Evolutionary conservation across 2,888 invertebrate genomes (phyloP), one percentile per base, ranked within the genome.

Genomic region (Drosophila fungiperda): DNA sequence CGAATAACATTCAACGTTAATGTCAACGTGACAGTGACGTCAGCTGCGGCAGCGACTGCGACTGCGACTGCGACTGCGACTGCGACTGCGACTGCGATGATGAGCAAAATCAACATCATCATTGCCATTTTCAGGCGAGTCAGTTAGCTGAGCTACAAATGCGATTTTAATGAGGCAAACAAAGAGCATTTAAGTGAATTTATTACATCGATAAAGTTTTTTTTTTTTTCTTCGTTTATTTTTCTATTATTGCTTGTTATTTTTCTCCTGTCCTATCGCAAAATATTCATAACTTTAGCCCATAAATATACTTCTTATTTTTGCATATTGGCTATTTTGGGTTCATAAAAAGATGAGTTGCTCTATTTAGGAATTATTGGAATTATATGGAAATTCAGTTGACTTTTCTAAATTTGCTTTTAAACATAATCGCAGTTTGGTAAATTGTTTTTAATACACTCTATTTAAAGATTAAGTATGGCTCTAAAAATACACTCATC

Each of bases 141-240:
- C 78, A 63, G 73, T 73, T 72, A 77, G 70, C 66, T 66, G 60
- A 55, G 61, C 63, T 73, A 72, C 90, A 86, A 86, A 87, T 87
- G 86, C 77, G 86, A 83, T 87, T 87, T 87, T 87, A 87, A 87
- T 87, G 86, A 87, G 90, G 89, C 80, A 61, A 89, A 90, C 90
- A 87, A 90, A 76, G 90, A 73, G 69, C 84, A 89, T 87, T 87
- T 87, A 83, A 81, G 73, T 70, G 74, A 82, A 87, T 87, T 87
- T 87, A 87, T 89, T 83, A 72, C 87, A 58, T 67, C 74, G 71
- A 75, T 83, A 72, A 75, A 50, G 73, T 66, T 67, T 15, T 29
- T 66, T 40, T 45, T 26, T 42, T 55, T 42, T 35, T 50, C 20
- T 17, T 15, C 32, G 68, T 40, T 45, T 26, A 38, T 55, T 42